These are phyloP conservation scores for Mycteria americana DNA, from an alignment of 2,797 vertebrate genomes.

Conservation along the genomic window DNA sequence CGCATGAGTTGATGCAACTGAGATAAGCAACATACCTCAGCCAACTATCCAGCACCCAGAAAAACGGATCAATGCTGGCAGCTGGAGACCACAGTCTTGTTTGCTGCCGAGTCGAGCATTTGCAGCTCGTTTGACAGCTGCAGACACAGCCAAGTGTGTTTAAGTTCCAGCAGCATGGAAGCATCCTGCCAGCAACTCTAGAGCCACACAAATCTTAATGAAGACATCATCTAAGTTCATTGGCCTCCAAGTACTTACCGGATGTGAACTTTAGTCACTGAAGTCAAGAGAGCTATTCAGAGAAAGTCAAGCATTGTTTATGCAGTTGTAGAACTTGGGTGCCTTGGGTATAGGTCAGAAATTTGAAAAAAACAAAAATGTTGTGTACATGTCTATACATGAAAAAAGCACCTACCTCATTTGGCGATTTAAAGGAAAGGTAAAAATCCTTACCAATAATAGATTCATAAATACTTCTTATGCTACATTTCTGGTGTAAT, in stretches of 20 bases:
- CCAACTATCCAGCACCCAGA: not conserved
- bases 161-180: not conserved
- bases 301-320: not conserved
- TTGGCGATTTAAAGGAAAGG: not conserved
- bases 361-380: not conserved
- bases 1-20: not conserved
- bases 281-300: not conserved
- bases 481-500: not conserved
- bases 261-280: not conserved
- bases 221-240: not conserved
- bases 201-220: not conserved
- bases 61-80: not conserved
- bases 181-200: not conserved
- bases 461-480: not conserved
- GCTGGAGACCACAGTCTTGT: not conserved
- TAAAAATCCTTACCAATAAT: not conserved
- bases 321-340: not conserved
- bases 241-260: not conserved
- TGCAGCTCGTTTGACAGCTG: not conserved
- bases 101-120: not conserved
- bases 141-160: not conserved
- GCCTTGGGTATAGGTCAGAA: not conserved
- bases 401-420: not conserved
- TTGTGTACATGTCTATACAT: accelerated
- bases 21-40: not conserved